Percentiles rank a stretch among this genome's conserved stretches.
phyloP scores from a whole-genome alignment of 2,888 invertebrate species.

The Metellina segmentata region DNA sequence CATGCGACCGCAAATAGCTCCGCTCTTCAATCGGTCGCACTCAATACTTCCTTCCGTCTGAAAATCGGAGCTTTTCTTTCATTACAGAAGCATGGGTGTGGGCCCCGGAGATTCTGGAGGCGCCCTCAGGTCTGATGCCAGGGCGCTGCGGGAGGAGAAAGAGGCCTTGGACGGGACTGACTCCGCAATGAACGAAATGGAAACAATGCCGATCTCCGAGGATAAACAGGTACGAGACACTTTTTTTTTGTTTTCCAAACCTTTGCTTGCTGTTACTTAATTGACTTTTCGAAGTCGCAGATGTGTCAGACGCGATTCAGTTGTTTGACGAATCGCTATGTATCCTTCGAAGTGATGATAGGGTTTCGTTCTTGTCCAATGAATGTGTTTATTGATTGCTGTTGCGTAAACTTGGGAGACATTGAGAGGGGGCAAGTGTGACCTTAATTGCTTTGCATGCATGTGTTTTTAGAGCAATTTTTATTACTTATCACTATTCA shows the following conservation, averaged over 20 bases:
- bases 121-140: constrained; percentile 37
- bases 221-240: constrained; percentile 7
- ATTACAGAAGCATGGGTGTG: constrained; percentile 36
- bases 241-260: no score
- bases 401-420: no score
- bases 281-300: no score
- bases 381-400: no score
- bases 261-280: background rate
- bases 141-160: constrained; percentile 1
- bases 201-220: constrained; percentile 40
- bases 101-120: constrained; percentile 21
- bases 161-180: background rate
- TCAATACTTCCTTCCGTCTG: background rate
- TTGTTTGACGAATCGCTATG: no score
- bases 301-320: no score
- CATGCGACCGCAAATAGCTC: background rate
- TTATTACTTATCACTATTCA: no score
- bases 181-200: constrained; percentile 25
- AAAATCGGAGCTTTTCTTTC: background rate
- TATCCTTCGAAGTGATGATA: no score
- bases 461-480: no score
- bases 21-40: background rate
- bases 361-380: no score
- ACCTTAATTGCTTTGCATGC: no score
- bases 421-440: no score